Conservation (phyloP, 2,888 invertebrate genomes). For the Chironomus tentans region DNA sequence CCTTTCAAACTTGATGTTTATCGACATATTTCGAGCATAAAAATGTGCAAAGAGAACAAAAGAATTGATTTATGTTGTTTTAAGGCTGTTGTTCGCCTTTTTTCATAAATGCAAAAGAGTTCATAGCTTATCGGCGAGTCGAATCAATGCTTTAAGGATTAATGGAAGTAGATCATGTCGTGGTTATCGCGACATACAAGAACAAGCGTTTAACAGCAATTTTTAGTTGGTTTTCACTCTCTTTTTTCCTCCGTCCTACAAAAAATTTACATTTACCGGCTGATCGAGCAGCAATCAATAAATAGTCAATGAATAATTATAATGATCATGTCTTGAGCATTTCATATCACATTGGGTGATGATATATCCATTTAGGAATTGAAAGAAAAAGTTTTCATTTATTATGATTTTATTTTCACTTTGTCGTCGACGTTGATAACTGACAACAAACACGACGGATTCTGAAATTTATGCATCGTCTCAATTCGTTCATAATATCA, state of each 20-base stretch:
- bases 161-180: slow-evolving; percentile 22
- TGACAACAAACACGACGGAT: not conserved
- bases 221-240: not conserved
- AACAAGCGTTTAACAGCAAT: slow-evolving; percentile 5
- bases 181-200: slow-evolving; percentile 15
- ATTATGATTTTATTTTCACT: not conserved
- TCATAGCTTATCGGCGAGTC: slow-evolving; percentile 4
- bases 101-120: not conserved
- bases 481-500: not conserved
- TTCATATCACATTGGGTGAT: not conserved
- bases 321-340: not conserved
- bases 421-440: not conserved
- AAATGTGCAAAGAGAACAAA: not conserved
- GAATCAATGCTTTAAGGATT: slow-evolving; percentile 12
- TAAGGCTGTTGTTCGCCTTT: not conserved
- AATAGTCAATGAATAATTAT: not conserved
- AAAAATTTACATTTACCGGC: not conserved
- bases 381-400: not conserved
- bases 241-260: not conserved
- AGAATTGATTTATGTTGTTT: slow-evolving; percentile 22
- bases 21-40: slow-evolving; percentile 8
- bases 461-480: not conserved
- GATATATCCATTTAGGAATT: not conserved
- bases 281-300: not conserved
- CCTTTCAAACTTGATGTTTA: slow-evolving; percentile 17